phyloP scores from a whole-genome alignment of 2,113 vertebrate genomes.

The Dipodomys merriami region DNA sequence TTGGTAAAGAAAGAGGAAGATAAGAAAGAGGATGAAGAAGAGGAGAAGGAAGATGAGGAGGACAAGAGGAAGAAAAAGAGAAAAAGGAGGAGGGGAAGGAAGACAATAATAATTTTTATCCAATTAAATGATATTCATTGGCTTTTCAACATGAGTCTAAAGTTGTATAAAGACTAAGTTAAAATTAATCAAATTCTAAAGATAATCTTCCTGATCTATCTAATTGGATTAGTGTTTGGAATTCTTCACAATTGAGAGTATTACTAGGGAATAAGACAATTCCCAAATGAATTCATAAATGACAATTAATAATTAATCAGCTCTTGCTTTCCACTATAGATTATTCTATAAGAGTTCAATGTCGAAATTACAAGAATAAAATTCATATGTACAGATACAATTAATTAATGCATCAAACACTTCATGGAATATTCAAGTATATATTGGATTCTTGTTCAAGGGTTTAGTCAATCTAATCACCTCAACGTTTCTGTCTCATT shows the following conservation, averaged over 20 bases:
- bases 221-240: slow-evolving; percentile 6
- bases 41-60: neutral
- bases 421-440: neutral
- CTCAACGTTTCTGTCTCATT: neutral
- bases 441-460: neutral
- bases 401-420: neutral
- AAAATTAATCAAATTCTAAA: slow-evolving; percentile 39
- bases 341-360: neutral
- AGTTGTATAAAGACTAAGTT: neutral
- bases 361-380: slow-evolving; percentile 1
- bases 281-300: too few species aligned
- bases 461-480: neutral
- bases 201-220: slow-evolving; percentile 21
- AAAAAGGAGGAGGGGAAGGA: neutral
- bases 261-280: neutral
- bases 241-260: slow-evolving; percentile 19
- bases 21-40: fast-evolving
- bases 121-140: neutral
- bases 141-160: neutral
- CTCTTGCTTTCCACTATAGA: neutral
- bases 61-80: neutral
- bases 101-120: too few species aligned
- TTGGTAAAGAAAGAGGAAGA: neutral
- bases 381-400: neutral
- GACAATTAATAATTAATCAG: neutral